These are phyloP conservation scores for Sphinx pinastri DNA, from an alignment of 2,888 invertebrate species.

Conservation along the genomic window DNA sequence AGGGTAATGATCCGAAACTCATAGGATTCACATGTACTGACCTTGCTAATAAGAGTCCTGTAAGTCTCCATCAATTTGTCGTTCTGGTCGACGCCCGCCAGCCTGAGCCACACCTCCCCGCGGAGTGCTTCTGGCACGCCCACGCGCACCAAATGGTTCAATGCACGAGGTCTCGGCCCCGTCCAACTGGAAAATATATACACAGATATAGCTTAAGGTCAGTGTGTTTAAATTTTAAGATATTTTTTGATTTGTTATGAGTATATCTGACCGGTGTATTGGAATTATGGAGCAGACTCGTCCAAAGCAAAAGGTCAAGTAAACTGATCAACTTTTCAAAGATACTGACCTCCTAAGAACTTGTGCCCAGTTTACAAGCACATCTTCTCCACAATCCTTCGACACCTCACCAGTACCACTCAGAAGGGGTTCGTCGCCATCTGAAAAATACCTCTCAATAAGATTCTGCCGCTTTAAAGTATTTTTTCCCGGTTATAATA, in stretches of 20 bases:
- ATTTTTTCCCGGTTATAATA: no score
- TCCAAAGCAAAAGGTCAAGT: neutral
- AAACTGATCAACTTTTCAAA: neutral
- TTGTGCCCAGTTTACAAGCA: conserved; percentile 96
- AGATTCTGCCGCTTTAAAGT: no score
- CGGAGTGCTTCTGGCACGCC: conserved; percentile 98
- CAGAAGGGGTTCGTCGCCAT: conserved; percentile 97
- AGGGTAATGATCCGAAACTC: neutral
- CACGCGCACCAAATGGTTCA: conserved; percentile 90
- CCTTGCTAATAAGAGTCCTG: conserved; percentile 95
- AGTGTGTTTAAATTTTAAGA: neutral
- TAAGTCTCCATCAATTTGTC: conserved; percentile 96
- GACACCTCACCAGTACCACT: conserved; percentile 99
- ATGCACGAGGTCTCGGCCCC: conserved; percentile 91
- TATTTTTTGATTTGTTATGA: neutral
- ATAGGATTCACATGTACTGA: conserved; percentile 56
- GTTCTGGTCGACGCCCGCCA: conserved; percentile 94
- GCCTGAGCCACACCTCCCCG: conserved; percentile 98
- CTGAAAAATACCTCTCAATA: conserved; percentile 60
- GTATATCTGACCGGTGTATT: neutral
- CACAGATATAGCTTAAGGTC: no score
- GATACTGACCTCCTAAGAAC: conserved; percentile 87
- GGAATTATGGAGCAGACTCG: neutral
- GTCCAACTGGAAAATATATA: conserved; percentile 69
- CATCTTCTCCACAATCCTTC: conserved; percentile 97